Evolutionary conservation across 2,888 invertebrate species (phyloP).

Genomic region (Zonitis immaculata): DNA sequence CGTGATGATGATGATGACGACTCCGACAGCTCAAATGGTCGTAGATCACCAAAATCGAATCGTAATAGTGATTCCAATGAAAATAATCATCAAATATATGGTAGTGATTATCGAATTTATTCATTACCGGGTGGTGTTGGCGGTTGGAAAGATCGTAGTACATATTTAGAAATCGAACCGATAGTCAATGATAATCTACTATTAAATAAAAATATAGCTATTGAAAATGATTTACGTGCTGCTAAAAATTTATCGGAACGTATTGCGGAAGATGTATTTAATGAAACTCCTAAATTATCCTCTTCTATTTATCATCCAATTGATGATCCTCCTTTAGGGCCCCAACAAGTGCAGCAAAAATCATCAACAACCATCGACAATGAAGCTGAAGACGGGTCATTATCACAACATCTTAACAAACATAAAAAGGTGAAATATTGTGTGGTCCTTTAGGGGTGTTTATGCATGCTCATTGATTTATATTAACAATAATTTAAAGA

Average conservation of each 20-base stretch:
- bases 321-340: conserved; percentile 36
- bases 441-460: conserved; percentile 41
- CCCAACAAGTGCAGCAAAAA: conserved; percentile 35
- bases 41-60: conserved; percentile 24
- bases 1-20: conserved; percentile 56
- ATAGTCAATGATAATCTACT: not conserved
- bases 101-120: conserved; percentile 46
- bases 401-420: conserved; percentile 35
- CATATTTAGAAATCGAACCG: conserved; percentile 64
- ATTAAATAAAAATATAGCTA: conserved; percentile 10
- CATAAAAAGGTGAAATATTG: conserved; percentile 48
- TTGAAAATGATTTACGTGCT: conserved; percentile 26
- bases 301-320: conserved; percentile 15
- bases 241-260: conserved; percentile 33
- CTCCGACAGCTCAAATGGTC: conserved; percentile 58
- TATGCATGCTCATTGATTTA: not conserved
- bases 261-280: conserved; percentile 32
- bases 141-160: conserved; percentile 77
- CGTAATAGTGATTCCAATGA: conserved; percentile 1
- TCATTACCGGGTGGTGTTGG: conserved; percentile 73
- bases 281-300: conserved; percentile 24
- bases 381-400: conserved; percentile 49
- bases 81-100: conserved; percentile 10
- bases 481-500: not conserved
- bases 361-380: conserved; percentile 11